Conservation (phyloP, 2,797 vertebrate genomes). For the Sebastes cheni region DNA sequence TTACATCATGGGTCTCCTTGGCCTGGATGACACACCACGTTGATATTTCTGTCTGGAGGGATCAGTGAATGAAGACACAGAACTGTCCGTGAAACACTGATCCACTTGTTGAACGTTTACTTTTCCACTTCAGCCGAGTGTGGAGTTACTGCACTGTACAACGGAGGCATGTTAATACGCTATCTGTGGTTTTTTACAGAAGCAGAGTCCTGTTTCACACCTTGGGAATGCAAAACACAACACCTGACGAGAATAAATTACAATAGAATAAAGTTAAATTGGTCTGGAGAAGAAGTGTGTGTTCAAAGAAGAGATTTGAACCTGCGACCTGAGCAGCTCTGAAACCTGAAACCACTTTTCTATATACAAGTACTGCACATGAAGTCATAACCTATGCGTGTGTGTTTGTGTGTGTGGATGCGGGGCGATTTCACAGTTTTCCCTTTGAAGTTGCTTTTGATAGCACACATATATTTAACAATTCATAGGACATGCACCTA, state of each 20-base stretch:
- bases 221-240: conserved; percentile 10
- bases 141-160: conserved; percentile 52
- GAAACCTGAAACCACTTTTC: conserved; percentile 62
- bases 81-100: conserved; percentile 66
- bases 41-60: conserved; percentile 76
- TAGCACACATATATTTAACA: conserved; percentile 58
- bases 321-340: conserved; percentile 29
- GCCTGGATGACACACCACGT: conserved; percentile 75
- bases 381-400: conserved; percentile 42
- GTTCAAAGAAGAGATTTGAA: conserved; percentile 40
- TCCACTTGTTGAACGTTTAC: conserved; percentile 63
- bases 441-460: conserved; percentile 58
- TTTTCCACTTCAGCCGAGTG: conserved; percentile 58
- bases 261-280: background rate
- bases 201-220: conserved; percentile 26
- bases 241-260: conserved; percentile 1
- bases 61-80: conserved; percentile 73
- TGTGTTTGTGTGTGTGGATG: conserved; percentile 6
- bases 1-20: conserved; percentile 78
- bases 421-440: conserved; percentile 58
- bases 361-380: conserved; percentile 41
- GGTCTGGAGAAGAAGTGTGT: background rate
- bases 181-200: conserved; percentile 25
- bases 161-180: conserved; percentile 35
- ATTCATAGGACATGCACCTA: conserved; percentile 53